These are phyloP conservation scores for Alethe castanea DNA, from an alignment of 2,113 vertebrate genomes.

Conservation along the genomic window DNA sequence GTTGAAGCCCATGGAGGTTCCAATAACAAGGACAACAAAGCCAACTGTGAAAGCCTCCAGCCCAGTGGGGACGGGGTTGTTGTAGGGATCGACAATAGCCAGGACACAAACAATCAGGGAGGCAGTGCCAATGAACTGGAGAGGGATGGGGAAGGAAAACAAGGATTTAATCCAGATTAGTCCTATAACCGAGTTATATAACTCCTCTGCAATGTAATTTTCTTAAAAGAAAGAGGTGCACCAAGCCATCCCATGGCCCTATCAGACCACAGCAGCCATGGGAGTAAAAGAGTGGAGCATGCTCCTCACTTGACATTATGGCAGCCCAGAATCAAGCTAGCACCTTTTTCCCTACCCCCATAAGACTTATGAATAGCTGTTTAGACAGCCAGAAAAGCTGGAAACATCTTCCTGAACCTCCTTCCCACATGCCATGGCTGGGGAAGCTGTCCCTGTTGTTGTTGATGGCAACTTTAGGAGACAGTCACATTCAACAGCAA, in stretches of 20 bases:
- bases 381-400: not conserved
- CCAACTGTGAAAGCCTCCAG: slow-evolving; percentile 96
- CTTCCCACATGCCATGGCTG: not conserved
- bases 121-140: slow-evolving; percentile 91
- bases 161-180: not conserved
- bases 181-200: not conserved
- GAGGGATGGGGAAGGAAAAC: not conserved
- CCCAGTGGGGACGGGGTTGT: slow-evolving; percentile 89
- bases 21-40: slow-evolving; percentile 92
- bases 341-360: not conserved
- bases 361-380: not conserved
- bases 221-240: not conserved
- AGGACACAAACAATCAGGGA: slow-evolving; percentile 91
- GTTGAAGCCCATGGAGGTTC: slow-evolving; percentile 97
- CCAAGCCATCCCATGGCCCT: not conserved
- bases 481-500: not conserved
- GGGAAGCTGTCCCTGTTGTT: not conserved
- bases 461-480: not conserved
- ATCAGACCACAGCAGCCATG: not conserved
- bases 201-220: not conserved
- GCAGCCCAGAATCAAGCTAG: not conserved
- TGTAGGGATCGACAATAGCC: slow-evolving; percentile 93
- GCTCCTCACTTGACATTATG: not conserved
- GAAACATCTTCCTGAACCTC: not conserved
- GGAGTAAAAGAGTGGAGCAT: not conserved